Base-by-base conservation (phyloP, 2,797 vertebrate species). In the Pangasius larnaudii region DNA sequence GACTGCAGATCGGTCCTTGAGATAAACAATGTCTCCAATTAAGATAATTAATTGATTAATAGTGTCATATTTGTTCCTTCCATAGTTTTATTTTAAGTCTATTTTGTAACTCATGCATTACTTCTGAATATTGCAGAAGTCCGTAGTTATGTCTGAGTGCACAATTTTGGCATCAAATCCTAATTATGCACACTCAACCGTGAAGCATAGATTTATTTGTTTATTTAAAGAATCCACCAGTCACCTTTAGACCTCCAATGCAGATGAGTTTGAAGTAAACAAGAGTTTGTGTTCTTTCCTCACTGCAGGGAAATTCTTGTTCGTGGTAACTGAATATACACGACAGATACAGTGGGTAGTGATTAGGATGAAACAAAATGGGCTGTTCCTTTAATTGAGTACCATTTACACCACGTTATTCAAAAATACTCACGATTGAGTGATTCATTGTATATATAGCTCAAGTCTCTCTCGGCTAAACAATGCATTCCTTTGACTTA, bases 401-500 rank as follows among this genome's bases (percentile, higher is more conserved):
- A 3, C 19, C 8, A 1, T 80, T 2, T 42, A 61, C 36, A 39
- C 19, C 19, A 39, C 36, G 33, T 61, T 81, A 39, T 42, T 5
- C 22, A 61, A 14, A 51, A 77, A 5, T 80, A 19, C 33, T 80
- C 4, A 22, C 2, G n/a, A 19, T 84, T n/a, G 22, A 51, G 42
- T 84, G 42, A 84, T 49, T 84, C 78, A 39, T 10, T 81, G 56
- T 81, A 61, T 81, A 56, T 27, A 61, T 27, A 58, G n/a, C 71
- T 65, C 53, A 14, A 24, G 27, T 82, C 58, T 81, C 24, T 74
- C 53, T 14, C 71, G 2, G 30, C 51, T 67, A 78, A 77, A 88
- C 75, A 88, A 49, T 14, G 1, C 58, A 46, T 82, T 63, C 58
- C 33, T 42, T 46, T 42, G 2, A 61, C 65, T 82, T 59, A 14